Conservation (phyloP, 2,113 vertebrate genomes). For the Fukomys damarensis region DNA sequence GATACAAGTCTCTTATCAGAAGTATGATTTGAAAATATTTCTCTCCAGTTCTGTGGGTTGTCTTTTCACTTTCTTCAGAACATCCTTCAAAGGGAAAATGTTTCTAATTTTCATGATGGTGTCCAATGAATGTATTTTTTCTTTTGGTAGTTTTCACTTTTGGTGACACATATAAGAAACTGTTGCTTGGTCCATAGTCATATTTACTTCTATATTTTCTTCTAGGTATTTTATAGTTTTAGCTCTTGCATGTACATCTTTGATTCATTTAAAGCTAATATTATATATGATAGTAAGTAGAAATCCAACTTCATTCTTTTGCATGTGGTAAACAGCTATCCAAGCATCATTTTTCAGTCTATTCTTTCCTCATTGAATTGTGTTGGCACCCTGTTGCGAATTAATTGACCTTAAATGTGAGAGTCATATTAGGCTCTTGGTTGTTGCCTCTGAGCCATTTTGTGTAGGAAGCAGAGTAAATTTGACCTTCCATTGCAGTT, state of each 20-base stretch:
- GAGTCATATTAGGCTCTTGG: background rate
- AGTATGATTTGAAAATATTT: background rate
- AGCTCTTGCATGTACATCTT: background rate
- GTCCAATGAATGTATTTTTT: constrained; percentile 5
- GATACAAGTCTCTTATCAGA: background rate
- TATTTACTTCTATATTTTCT: background rate
- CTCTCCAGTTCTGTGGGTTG: background rate
- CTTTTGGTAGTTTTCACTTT: background rate
- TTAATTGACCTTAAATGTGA: background rate
- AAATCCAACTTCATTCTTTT: constrained; percentile 1
- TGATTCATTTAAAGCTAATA: background rate
- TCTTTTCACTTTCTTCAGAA: background rate
- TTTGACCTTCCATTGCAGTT: background rate
- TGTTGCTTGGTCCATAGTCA: background rate
- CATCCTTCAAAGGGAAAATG: background rate
- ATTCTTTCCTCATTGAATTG: background rate
- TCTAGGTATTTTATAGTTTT: background rate
- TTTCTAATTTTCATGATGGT: background rate
- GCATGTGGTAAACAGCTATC: background rate
- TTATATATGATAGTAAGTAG: background rate
- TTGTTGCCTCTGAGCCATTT: background rate
- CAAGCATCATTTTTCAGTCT: background rate
- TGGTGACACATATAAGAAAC: background rate
- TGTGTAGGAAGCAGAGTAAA: constrained; percentile 17
- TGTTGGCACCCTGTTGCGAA: background rate